phyloP scores from a whole-genome alignment of 2,888 invertebrate genomes.

The Nematopogon swammerdamellus region DNA sequence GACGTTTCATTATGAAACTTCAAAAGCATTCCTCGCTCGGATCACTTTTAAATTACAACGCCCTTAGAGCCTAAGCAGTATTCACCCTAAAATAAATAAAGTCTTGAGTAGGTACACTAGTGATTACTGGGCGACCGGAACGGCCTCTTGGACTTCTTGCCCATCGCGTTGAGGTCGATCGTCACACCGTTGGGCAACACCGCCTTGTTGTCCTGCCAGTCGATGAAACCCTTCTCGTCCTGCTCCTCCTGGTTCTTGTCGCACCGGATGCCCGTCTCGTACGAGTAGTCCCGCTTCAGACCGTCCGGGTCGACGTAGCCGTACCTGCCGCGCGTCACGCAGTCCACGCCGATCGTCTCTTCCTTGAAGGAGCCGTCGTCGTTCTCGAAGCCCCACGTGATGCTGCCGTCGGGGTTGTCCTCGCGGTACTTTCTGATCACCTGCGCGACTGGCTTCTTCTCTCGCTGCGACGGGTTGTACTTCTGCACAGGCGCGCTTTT shows the following conservation, averaged over 20 bases:
- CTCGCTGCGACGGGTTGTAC: slow-evolving; percentile 35
- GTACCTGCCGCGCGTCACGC: slow-evolving; percentile 74
- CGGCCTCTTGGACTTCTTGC: slow-evolving; percentile 69
- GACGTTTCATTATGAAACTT: background rate
- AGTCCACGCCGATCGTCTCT: slow-evolving; percentile 76
- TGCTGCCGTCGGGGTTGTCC: slow-evolving; percentile 77
- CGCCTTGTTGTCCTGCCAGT: slow-evolving; percentile 71
- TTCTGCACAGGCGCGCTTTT: slow-evolving; percentile 38
- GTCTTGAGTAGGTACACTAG: slow-evolving; percentile 28
- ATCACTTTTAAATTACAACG: background rate
- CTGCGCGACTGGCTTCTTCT: slow-evolving; percentile 70
- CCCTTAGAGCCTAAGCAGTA: background rate
- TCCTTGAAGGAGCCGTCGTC: slow-evolving; percentile 86
- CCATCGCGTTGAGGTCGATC: slow-evolving; percentile 66
- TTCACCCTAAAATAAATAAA: slow-evolving; percentile 42
- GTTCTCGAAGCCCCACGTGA: slow-evolving; percentile 86
- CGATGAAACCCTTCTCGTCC: slow-evolving; percentile 63
- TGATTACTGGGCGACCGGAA: slow-evolving; percentile 50
- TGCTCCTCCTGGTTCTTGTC: slow-evolving; percentile 54
- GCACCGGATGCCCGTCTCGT: slow-evolving; percentile 76
- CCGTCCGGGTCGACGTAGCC: slow-evolving; percentile 85
- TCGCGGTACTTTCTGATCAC: slow-evolving; percentile 70
- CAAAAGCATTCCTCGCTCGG: too few relatives aligned
- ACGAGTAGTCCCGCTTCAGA: slow-evolving; percentile 74
- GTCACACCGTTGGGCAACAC: slow-evolving; percentile 70